Evolutionary conservation across 2,797 vertebrate species (phyloP).

Genomic region (Caiman crocodilus): DNA sequence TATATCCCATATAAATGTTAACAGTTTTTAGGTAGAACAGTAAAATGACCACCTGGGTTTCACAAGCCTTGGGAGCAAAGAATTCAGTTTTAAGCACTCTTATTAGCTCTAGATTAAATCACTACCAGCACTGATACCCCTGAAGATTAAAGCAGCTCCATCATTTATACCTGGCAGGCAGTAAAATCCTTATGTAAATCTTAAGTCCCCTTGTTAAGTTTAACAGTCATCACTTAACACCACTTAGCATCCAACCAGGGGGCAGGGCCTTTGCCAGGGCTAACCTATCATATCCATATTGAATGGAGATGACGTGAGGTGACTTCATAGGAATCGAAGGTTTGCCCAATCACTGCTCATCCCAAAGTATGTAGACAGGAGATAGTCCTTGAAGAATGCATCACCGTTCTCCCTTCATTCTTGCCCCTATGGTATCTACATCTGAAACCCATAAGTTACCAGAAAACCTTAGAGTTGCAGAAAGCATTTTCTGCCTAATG

Average conservation of each 20-base stretch:
- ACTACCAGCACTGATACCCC: constrained; percentile 62
- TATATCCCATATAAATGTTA: constrained; percentile 67
- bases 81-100: constrained; percentile 68
- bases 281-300: neutral
- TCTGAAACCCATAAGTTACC: constrained; percentile 62
- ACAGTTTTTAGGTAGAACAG: constrained; percentile 72
- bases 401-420: constrained; percentile 33
- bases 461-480: constrained; percentile 52
- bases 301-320: neutral
- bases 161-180: constrained; percentile 75
- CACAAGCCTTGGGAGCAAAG: constrained; percentile 55
- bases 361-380: constrained; percentile 39
- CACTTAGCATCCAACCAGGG: constrained; percentile 58
- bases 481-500: constrained; percentile 75
- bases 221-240: constrained; percentile 77
- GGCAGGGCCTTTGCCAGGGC: constrained; percentile 25
- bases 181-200: constrained; percentile 76
- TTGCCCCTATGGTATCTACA: neutral
- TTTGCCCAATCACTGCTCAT: neutral
- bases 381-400: fast-evolving
- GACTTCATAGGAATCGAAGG: neutral
- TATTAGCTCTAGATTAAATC: constrained; percentile 77
- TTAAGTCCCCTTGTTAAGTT: constrained; percentile 73
- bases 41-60: constrained; percentile 65
- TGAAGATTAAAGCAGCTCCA: constrained; percentile 74